Conservation (phyloP, 2,113 vertebrate genomes). For the Chloropsis hardwickii region DNA sequence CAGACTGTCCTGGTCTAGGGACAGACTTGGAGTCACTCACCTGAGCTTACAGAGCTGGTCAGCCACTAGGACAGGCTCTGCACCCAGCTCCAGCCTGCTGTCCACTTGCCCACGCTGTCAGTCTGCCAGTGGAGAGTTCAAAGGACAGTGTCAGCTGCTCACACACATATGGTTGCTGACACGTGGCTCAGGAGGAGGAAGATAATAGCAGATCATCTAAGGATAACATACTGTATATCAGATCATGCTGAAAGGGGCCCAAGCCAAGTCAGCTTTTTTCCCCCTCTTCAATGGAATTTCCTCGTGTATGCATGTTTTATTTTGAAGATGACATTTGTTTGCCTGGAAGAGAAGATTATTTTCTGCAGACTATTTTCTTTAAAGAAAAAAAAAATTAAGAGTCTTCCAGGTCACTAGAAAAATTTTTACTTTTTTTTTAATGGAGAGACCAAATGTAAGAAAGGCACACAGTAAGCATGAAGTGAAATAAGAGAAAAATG, state of each 20-base stretch:
- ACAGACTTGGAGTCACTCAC: not conserved
- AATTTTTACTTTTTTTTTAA: not conserved
- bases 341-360: not conserved
- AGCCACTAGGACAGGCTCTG: not conserved
- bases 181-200: not conserved
- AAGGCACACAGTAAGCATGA: not conserved
- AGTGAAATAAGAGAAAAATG: not conserved
- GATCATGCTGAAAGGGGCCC: not conserved
- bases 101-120: not conserved
- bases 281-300: not conserved
- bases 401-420: not conserved
- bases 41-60: not conserved
- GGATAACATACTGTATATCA: not conserved
- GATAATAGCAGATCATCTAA: slow-evolving; percentile 36
- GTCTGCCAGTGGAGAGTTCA: not conserved
- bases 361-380: not conserved
- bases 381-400: not conserved
- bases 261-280: not conserved
- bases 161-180: not conserved
- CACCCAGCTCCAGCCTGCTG: not conserved
- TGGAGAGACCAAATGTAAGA: not conserved
- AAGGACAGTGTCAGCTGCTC: not conserved
- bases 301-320: not conserved
- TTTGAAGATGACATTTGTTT: not conserved
- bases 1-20: no score